Conservation (phyloP, 37 sponge, comb jelly and placozoan species). For the Dysidea cf. avara region DNA sequence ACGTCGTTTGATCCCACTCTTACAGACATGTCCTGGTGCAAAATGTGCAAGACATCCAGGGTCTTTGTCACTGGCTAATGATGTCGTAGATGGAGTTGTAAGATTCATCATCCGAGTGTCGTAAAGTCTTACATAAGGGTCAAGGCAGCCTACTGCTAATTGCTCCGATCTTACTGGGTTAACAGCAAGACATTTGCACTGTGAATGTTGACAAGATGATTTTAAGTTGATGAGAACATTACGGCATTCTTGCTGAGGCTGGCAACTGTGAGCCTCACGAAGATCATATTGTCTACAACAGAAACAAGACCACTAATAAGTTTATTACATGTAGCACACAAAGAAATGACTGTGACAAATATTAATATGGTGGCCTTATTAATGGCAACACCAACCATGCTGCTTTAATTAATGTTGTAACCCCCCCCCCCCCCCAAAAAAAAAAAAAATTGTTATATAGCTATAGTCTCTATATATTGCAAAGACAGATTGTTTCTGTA, state of each 20-base stretch:
- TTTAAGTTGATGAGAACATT: constrained; percentile 73
- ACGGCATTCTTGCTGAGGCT: constrained; percentile 36
- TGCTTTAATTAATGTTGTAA: no score
- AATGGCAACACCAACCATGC: no score
- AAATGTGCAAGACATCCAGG: constrained; percentile 53
- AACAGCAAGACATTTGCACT: constrained; percentile 86
- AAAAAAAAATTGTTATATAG: no score
- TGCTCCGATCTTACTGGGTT: constrained; percentile 79
- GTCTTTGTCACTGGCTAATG: not conserved
- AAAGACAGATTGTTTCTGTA: no score
- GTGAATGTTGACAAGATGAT: constrained; percentile 21
- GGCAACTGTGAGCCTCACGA: constrained; percentile 75
- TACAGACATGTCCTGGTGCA: constrained; percentile 54
- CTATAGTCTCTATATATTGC: no score
- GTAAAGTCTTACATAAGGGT: constrained; percentile 82
- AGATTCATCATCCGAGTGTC: constrained; percentile 71
- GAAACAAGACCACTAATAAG: not conserved
- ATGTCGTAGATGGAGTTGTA: not conserved
- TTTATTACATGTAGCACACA: no score
- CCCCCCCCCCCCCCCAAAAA: no score
- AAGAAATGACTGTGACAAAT: no score
- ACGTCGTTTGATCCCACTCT: not conserved
- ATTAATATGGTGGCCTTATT: no score
- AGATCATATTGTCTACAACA: constrained; percentile 73
- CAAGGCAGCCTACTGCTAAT: constrained; percentile 80